Evolutionary conservation across 2,113 vertebrate species (phyloP).

Genomic region (Stegostoma tigrinum): DNA sequence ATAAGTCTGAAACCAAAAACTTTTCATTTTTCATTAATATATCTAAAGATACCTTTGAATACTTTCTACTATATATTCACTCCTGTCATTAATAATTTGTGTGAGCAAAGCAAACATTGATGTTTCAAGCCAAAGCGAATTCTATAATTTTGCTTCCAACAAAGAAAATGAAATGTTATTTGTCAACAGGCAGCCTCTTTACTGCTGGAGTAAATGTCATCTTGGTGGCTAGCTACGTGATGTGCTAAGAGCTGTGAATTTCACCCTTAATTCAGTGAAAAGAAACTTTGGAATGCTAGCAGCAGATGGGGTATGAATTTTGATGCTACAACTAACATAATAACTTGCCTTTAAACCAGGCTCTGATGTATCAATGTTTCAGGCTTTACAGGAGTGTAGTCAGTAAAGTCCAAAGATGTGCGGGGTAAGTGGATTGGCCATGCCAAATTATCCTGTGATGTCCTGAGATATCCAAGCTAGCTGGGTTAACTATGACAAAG

Average conservation of each 20-base stretch:
- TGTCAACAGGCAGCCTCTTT: neutral
- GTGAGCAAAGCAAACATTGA: neutral
- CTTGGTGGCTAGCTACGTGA: neutral
- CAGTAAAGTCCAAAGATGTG: neutral
- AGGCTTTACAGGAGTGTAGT: neutral
- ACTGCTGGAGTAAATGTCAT: neutral
- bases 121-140: neutral
- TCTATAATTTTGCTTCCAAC: neutral
- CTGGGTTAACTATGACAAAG: too few species aligned
- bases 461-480: too few species aligned
- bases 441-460: too few species aligned
- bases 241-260: neutral
- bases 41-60: neutral
- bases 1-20: neutral
- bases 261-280: neutral
- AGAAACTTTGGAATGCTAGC: neutral
- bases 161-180: neutral
- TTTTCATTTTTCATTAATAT: neutral
- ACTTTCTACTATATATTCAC: neutral
- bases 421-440: too few species aligned
- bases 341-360: neutral
- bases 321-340: neutral
- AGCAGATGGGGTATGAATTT: neutral
- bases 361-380: neutral
- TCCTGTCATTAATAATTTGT: conserved; percentile 1